These are phyloP conservation scores for Phalloptychus januarius DNA, from an alignment of 2,797 vertebrate species.

Conservation along the genomic window DNA sequence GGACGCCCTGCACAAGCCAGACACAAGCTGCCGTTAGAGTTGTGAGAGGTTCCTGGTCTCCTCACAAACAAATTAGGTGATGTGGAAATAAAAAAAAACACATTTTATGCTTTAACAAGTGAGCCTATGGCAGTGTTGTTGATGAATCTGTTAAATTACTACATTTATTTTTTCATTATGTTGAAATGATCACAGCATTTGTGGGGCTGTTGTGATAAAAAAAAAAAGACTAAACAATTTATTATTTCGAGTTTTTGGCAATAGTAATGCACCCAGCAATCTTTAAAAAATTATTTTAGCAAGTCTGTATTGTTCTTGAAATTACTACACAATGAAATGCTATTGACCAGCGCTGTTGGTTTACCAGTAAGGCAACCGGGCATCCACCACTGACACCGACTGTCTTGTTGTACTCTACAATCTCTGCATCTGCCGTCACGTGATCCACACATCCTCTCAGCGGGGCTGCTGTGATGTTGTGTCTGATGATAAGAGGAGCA, in stretches of 20 bases:
- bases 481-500: slow-evolving; percentile 45
- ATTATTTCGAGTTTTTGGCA: neutral
- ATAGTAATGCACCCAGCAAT: neutral
- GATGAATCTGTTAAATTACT: neutral
- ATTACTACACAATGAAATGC: neutral
- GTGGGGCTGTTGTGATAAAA: no score
- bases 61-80: neutral
- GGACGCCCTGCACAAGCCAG: slow-evolving; percentile 46
- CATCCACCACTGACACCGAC: slow-evolving; percentile 62
- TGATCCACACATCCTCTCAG: slow-evolving; percentile 66
- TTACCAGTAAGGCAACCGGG: slow-evolving; percentile 62
- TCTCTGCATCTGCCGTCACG: slow-evolving; percentile 19
- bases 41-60: neutral
- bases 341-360: neutral
- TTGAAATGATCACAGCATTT: no score
- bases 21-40: neutral
- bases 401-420: slow-evolving; percentile 30
- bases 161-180: no score
- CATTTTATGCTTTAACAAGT: neutral
- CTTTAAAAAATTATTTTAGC: neutral
- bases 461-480: slow-evolving; percentile 57
- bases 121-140: neutral
- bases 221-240: no score
- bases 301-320: neutral
- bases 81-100: neutral